Evolutionary conservation across 2,113 vertebrate species (phyloP), one percentile per base, ranked within the genome.

Genomic region (Meleagris gallopavo): DNA sequence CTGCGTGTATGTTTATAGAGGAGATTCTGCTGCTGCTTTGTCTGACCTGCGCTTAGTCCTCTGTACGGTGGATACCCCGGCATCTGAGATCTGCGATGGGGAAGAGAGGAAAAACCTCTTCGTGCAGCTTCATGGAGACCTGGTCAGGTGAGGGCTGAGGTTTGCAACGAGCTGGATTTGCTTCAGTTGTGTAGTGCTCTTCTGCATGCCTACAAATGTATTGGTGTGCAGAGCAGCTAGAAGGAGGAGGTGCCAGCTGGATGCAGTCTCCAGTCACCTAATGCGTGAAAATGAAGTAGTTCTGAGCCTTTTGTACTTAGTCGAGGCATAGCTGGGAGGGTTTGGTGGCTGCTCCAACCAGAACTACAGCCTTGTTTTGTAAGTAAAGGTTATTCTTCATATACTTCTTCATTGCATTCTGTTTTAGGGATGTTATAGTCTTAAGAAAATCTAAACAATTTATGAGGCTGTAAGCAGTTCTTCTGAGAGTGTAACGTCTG

Each of bases 61-160:
- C 16, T 99, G 99, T 93, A 99, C 99, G 7, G 99, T 98, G 83
- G 98, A 98, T 72, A 99, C 99, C 27, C 98, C 98, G 0, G 98
- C 97, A 11, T 98, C 98, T 22, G 99, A 99, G 96, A 98, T 99
- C 60, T 99, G 98, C 24, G 96, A 98, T 62, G 98, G 99, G 92
- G 98, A 98, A 76, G 98, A 98, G 8, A 97, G 95, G 86, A 97
- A 98, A 52, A 97, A 96, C 60, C 98, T 99, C 71, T 99, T 98
- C 58, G 90, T 99, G 85, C 99, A 99, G 88, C 98, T 99, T 84
- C 99, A 99, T 2, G 99, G 99, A 94, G 99, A 99, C 96, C 96
- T 99, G 55, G 97, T 99, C 97, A 99, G 99, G 99, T 99, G 97
- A 98, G 97, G 15, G 38, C 43, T 13, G 65, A 36, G 34, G 48